phyloP scores from a whole-genome alignment of 2,113 vertebrate species.

The Craseonycteris thonglongyai region DNA sequence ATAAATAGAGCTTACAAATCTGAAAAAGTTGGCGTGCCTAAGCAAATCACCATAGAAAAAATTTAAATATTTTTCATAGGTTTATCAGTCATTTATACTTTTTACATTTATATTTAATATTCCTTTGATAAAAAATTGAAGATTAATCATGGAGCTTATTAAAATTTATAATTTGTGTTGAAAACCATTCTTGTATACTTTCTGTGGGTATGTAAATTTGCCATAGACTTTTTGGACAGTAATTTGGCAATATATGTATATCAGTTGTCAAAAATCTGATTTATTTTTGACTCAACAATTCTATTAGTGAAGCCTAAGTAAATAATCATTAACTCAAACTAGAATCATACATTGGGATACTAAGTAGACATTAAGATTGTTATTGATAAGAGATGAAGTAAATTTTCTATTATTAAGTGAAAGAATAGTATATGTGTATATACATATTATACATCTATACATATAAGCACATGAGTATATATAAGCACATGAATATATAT shows the following conservation, averaged over 20 bases:
- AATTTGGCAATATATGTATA: neutral
- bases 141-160: neutral
- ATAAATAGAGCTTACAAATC: neutral
- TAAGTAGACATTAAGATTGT: neutral
- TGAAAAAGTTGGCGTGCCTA: neutral
- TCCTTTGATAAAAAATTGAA: neutral
- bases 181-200: neutral
- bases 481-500: neutral
- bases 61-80: neutral
- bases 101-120: conserved; percentile 8
- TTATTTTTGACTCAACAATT: neutral
- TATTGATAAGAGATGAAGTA: neutral
- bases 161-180: neutral
- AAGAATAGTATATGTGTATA: neutral
- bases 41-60: neutral
- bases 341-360: neutral
- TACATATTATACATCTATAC: neutral
- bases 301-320: neutral
- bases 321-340: neutral
- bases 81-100: neutral
- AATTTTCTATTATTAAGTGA: neutral
- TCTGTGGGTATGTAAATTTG: neutral
- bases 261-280: neutral
- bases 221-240: neutral
- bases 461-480: neutral